These are phyloP conservation scores for Seriola aureovittata DNA, from an alignment of 2,113 vertebrate genomes.

Conservation along the genomic window DNA sequence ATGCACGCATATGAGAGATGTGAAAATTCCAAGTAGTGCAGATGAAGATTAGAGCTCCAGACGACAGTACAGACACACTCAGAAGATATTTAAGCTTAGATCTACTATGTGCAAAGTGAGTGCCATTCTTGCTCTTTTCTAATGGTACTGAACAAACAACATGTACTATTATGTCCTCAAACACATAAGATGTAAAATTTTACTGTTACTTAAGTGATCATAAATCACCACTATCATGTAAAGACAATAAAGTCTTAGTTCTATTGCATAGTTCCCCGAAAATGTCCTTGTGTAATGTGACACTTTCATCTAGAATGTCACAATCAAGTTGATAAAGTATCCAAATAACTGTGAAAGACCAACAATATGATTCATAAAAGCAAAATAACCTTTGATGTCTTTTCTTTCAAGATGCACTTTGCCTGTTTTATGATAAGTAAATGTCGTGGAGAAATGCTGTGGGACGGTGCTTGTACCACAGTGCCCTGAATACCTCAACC, in stretches of 20 bases:
- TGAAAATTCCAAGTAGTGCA: neutral
- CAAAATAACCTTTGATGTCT: neutral
- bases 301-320: neutral
- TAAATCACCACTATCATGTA: neutral
- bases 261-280: neutral
- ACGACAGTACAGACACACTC: neutral
- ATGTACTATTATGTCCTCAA: neutral
- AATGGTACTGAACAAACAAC: neutral
- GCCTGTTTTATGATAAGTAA: neutral
- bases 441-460: neutral
- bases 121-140: neutral
- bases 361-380: neutral
- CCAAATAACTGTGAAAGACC: neutral
- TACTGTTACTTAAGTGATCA: neutral
- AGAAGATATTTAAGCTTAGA: conserved; percentile 9
- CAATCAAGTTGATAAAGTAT: neutral
- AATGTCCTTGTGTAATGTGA: neutral
- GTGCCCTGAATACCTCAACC: conserved; percentile 61
- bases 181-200: neutral
- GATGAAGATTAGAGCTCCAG: conserved; percentile 22
- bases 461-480: conserved; percentile 16
- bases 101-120: neutral
- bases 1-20: conserved; percentile 9
- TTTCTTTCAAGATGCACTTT: neutral
- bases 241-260: no score